Evolutionary conservation across 2,113 vertebrate genomes (phyloP), one percentile per base, ranked within the genome.

Genomic region (Entomyzon cyanotis): DNA sequence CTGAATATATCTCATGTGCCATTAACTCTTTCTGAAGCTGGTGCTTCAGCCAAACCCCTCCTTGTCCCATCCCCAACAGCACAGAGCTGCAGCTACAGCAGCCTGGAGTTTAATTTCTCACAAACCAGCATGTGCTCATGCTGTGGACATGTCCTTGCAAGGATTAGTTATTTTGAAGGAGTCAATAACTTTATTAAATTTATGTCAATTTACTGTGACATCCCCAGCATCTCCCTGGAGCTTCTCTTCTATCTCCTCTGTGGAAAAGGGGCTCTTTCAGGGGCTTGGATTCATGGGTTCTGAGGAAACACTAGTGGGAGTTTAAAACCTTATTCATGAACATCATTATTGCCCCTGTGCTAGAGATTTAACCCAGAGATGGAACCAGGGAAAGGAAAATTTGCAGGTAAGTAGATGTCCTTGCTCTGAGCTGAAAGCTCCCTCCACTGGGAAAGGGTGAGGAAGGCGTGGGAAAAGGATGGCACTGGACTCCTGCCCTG

Each of bases 11-110:
- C 73, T 91, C 3, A 1, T 83, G 71, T 71, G 35, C 56, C 30
- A 11, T 97, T 96, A 95, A 94, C 90, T 31, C 81, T 55, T 95
- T 70, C 65, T 31, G 30, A 59, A 81, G 39, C 19, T 24, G 53
- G 22, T 59, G n/a, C 44, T 94, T 89, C 35, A 15, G 6, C 58
- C 71, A 65, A 80, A 71, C 39, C 22, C 22, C 0, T 3, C 56
- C 5, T 4, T 58, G 24, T 81, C 67, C 53, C 25, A 22, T 77
- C 24, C 35, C 37, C 7, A 20, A 1, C 18, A 33, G 5, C 31
- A 35, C 22, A 70, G 82, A 60, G 17, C 4, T 2, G 1, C 53
- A 76, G 42, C 59, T 76, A 46, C 0, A 0, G 46, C 42, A 71
- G 42, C 7, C 1, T 53, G 1, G 37, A 27, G 70, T 82, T 60